phyloP scores from a whole-genome alignment of 2,888 invertebrate genomes.

The Rhopalosiphum nymphaeae region DNA sequence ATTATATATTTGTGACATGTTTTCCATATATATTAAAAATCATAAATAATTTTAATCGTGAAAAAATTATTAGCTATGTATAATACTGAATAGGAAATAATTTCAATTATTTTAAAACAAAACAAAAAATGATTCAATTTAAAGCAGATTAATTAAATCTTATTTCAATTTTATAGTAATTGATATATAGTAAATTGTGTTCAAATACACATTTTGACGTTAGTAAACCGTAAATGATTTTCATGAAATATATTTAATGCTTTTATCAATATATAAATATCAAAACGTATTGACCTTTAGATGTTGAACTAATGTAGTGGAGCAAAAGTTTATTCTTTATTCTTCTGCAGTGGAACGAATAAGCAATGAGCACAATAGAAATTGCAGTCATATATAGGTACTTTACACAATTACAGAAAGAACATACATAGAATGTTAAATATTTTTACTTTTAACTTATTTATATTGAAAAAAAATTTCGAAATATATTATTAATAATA shows the following conservation, averaged over 20 bases:
- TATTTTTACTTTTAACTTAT: not conserved
- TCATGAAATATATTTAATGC: not conserved
- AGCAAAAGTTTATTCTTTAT: conserved; percentile 56
- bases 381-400: conserved; percentile 23
- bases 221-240: conserved; percentile 3
- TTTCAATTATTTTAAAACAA: not conserved
- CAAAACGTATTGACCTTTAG: conserved; percentile 40
- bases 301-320: conserved; percentile 19
- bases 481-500: not conserved
- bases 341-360: conserved; percentile 42
- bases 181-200: not conserved
- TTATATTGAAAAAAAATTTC: not conserved
- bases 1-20: not conserved
- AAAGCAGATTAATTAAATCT: not conserved
- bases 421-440: conserved; percentile 1
- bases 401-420: conserved; percentile 2
- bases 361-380: conserved; percentile 50
- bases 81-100: not conserved
- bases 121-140: not conserved
- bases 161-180: not conserved
- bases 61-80: not conserved
- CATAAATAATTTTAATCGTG: not conserved
- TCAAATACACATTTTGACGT: not conserved
- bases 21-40: not conserved
- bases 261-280: not conserved